Percentiles rank a stretch among this genome's conserved stretches.
Conservation (phyloP, 92 coral and sea anemone species). For the Diadumene lineata region DNA sequence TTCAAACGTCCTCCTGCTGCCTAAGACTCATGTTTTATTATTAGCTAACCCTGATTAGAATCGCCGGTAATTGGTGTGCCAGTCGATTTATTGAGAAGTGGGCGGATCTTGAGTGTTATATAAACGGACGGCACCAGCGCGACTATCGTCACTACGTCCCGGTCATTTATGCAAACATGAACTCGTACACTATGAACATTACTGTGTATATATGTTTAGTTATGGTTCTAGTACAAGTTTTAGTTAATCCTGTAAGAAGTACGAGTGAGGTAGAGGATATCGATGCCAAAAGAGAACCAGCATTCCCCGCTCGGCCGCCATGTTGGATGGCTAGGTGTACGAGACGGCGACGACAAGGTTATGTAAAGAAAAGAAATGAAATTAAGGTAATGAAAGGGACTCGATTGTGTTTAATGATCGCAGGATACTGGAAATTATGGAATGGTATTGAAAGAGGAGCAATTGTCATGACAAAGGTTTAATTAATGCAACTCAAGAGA, state of each 20-base stretch:
- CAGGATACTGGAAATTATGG: too few species aligned
- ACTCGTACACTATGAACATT: background rate
- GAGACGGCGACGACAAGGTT: background rate
- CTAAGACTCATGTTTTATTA: background rate
- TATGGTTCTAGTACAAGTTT: background rate
- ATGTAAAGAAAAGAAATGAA: background rate
- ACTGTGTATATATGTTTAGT: background rate
- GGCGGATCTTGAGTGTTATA: background rate
- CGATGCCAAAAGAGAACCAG: background rate
- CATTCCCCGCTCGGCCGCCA: background rate
- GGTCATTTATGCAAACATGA: too few species aligned
- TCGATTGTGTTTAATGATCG: too few species aligned
- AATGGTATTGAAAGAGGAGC: too few species aligned
- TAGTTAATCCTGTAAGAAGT: background rate
- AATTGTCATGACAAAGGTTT: too few species aligned
- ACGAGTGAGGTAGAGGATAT: background rate
- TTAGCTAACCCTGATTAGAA: background rate
- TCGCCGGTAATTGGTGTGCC: background rate
- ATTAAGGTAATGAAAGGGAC: background rate
- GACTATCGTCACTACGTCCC: too few species aligned
- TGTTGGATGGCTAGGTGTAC: background rate
- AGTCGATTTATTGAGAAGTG: background rate
- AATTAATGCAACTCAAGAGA: too few species aligned
- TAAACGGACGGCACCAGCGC: too few species aligned
- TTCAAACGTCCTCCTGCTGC: background rate